Evolutionary conservation across 2,888 invertebrate genomes (phyloP), one percentile per base, ranked within the genome.

Genomic region (Yponomeuta cagnagella): DNA sequence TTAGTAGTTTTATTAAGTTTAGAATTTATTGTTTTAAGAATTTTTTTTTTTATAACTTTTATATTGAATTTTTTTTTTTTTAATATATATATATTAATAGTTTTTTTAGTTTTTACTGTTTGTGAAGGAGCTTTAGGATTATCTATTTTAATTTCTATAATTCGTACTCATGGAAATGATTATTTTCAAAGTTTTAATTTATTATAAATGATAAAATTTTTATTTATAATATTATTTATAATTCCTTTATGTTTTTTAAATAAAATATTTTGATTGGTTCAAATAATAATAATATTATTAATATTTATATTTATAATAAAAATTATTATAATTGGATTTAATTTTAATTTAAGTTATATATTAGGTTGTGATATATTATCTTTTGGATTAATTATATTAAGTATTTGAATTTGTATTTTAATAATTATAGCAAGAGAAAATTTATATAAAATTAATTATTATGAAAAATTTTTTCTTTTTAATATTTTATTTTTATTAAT

Each of bases 71-170:
- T 79, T 78, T 82, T 89, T 83, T 78, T 82, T 76, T 88, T 83
- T 89, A 88, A 93, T 82, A 81, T 85, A 79, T 94, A 90, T 93
- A 91, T 94, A 89, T 88, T 88, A 78, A 91, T 94, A 82, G 82
- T 94, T 81, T 94, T 93, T 93, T 92, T 94, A 82, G 89, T 92
- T 72, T 93, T 94, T 89, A 89, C 91, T 73, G 94, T 95, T 70
- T 94, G 94, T 94, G 95, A 95, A 43, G 93, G 94, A 0, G 93
- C 93, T 75, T 93, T 95, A 86, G 94, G 94, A 0, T 77, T 95
- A 78, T 93, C 93, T 9, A 90, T 95, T 92, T 91, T 95, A 85
- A 90, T 94, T 76, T 88, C 90, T 67, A 87, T 94, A 87, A 91
- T 94, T 91, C 94, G 94, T 12, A 89, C 89, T 73, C 90, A 93